A percentile compares a stretch with the other conserved stretches of the same genome.
Conservation (phyloP, 2,113 vertebrate genomes). For the Ameiurus melas region DNA sequence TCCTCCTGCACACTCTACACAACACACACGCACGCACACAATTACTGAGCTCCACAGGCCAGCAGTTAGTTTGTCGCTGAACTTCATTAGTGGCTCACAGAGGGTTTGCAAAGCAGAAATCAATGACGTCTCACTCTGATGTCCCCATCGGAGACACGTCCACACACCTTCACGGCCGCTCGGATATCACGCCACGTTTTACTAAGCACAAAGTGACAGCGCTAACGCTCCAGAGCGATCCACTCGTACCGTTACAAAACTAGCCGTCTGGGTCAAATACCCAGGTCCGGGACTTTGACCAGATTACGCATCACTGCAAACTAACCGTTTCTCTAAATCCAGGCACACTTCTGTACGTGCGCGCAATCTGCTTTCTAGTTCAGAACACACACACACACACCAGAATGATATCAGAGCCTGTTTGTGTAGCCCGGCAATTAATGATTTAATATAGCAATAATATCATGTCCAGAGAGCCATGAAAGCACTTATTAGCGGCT, state of each 20-base stretch:
- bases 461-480: not conserved
- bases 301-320: not conserved
- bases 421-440: not conserved
- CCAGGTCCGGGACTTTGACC: not conserved
- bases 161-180: not conserved
- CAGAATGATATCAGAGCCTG: not conserved
- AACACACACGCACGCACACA: not conserved
- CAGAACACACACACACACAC: not conserved
- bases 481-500: not conserved
- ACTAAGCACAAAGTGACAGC: not conserved
- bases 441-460: not conserved
- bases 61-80: not conserved
- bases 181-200: not conserved
- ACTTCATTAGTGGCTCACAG: slow-evolving; percentile 19
- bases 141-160: not conserved
- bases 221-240: not conserved
- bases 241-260: not conserved
- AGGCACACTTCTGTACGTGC: not conserved
- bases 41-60: not conserved
- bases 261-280: not conserved
- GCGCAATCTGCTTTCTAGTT: not conserved
- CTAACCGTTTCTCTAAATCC: not conserved
- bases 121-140: not conserved
- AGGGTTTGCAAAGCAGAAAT: not conserved
- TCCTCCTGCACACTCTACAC: not conserved